Conservation (phyloP, 2,113 vertebrate species). For the Pomatostomus ruficeps region DNA sequence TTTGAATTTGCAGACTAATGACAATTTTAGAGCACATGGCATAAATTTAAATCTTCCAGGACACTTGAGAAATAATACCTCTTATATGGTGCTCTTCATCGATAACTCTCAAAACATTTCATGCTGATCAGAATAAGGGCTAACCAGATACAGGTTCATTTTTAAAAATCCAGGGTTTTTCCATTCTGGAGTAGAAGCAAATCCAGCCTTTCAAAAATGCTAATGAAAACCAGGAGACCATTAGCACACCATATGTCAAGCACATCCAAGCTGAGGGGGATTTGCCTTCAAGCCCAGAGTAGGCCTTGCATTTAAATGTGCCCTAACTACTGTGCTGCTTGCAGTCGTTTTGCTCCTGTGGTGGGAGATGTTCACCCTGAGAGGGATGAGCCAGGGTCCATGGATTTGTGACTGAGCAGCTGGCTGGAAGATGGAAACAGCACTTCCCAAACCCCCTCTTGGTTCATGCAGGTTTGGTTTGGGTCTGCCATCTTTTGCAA, state of each 20-base stretch:
- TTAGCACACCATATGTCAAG: background rate
- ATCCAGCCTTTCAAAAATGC: background rate
- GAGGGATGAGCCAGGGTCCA: fast-evolving
- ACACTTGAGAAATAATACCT: background rate
- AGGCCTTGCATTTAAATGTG: background rate
- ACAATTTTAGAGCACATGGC: background rate
- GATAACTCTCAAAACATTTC: background rate
- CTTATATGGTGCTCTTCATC: background rate
- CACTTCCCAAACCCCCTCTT: background rate
- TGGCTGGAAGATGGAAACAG: background rate
- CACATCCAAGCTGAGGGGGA: background rate
- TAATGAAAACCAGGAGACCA: background rate
- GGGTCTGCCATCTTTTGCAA: background rate
- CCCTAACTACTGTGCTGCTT: background rate
- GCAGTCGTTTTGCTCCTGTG: background rate
- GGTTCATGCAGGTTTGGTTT: background rate
- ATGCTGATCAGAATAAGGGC: background rate
- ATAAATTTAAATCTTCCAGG: background rate
- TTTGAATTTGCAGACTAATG: background rate
- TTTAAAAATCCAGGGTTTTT: background rate
- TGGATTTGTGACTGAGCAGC: background rate
- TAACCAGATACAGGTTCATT: background rate
- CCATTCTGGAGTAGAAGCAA: background rate
- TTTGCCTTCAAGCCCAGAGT: background rate
- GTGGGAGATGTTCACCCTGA: background rate